A percentile compares a stretch with the other conserved stretches of the same genome.
These are phyloP conservation scores for Platyrinchus mystaceus DNA, from an alignment of 2,797 vertebrate genomes.

Conservation along the genomic window DNA sequence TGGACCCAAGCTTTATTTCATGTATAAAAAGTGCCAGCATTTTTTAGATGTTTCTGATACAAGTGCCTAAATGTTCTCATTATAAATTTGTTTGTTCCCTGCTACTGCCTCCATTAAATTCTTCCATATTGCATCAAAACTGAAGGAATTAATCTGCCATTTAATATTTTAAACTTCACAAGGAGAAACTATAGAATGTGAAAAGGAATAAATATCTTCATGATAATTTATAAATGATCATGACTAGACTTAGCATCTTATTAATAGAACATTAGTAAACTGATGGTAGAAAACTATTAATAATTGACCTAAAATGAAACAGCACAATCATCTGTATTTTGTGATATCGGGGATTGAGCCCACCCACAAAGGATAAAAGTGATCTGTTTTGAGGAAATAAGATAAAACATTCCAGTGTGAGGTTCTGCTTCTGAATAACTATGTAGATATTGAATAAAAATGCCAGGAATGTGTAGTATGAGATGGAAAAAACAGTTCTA, in stretches of 20 bases:
- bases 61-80: not conserved
- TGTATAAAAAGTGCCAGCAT: not conserved
- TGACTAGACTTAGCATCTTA: not conserved
- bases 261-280: not conserved
- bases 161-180: not conserved
- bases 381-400: not conserved
- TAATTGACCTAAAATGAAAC: not conserved
- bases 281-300: not conserved
- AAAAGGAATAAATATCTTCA: not conserved
- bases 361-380: not conserved
- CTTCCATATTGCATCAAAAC: not conserved
- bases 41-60: not conserved
- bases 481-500: not conserved
- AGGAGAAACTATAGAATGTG: not conserved
- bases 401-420: not conserved
- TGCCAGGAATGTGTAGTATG: not conserved
- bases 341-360: not conserved
- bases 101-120: not conserved
- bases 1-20: not conserved
- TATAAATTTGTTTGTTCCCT: not conserved
- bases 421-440: not conserved
- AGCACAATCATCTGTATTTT: not conserved
- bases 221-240: not conserved
- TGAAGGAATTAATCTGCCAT: not conserved
- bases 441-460: not conserved